A percentile compares a stretch with the other conserved stretches of the same genome.
Conservation (phyloP, 2,888 invertebrate species). For the Parthenolecanium corni region DNA sequence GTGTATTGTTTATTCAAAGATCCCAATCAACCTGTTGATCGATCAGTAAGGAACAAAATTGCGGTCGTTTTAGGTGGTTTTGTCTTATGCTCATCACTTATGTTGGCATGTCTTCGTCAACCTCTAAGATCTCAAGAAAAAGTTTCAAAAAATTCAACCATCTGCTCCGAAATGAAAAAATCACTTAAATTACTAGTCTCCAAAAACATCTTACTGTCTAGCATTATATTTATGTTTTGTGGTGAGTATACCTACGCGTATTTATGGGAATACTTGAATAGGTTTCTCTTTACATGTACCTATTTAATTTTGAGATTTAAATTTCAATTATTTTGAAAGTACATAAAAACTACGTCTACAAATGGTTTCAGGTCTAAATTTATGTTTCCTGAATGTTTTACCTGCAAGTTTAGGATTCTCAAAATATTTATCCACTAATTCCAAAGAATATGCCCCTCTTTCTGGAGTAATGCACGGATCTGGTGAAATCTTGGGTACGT, state of each 20-base stretch:
- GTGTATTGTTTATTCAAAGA: slow-evolving; percentile 15
- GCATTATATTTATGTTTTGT: too few relatives aligned
- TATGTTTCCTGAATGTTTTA: slow-evolving; percentile 93
- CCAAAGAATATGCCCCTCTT: slow-evolving; percentile 80
- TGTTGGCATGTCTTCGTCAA: slow-evolving; percentile 1
- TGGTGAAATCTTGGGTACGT: slow-evolving; percentile 77
- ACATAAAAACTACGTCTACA: too few relatives aligned
- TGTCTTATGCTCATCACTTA: background rate
- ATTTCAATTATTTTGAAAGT: too few relatives aligned
- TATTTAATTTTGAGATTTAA: too few relatives aligned
- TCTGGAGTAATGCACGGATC: slow-evolving; percentile 87
- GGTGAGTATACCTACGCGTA: too few relatives aligned
- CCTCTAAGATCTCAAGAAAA: too few relatives aligned
- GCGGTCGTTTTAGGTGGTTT: background rate
- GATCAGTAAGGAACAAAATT: background rate
- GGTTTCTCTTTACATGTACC: too few relatives aligned
- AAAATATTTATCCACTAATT: slow-evolving; percentile 56
- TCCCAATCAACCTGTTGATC: background rate
- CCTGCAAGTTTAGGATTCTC: slow-evolving; percentile 86
- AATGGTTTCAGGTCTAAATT: slow-evolving; percentile 65
- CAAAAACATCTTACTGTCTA: too few relatives aligned
- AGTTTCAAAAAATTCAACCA: too few relatives aligned
- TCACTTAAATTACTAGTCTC: too few relatives aligned
- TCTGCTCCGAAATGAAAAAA: too few relatives aligned
- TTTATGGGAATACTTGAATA: too few relatives aligned